phyloP scores from a whole-genome alignment of 2,888 invertebrate genomes.

The Hemaris fuciformis region DNA sequence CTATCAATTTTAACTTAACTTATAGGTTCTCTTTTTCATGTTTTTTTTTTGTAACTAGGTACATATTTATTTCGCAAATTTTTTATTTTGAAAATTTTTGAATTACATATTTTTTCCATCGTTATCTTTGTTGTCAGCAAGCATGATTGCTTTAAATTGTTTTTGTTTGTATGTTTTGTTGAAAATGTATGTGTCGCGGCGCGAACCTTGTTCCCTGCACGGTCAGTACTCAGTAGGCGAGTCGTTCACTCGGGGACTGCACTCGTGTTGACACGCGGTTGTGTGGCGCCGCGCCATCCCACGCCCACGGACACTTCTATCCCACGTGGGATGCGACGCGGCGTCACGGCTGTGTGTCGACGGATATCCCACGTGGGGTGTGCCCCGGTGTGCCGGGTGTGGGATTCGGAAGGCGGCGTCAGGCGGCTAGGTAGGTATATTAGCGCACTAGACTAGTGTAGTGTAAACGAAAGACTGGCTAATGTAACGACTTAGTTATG shows the following conservation, averaged over 20 bases:
- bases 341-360: too few relatives aligned
- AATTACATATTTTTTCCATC: neutral
- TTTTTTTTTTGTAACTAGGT: neutral
- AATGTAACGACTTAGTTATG: conserved; percentile 63
- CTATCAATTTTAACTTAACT: neutral
- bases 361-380: neutral
- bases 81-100: neutral
- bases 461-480: conserved; percentile 80
- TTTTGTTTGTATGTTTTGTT: neutral
- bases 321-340: neutral
- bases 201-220: neutral
- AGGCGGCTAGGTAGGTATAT: conserved; percentile 23
- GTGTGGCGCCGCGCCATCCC: neutral
- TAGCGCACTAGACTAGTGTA: conserved; percentile 58
- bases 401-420: conserved; percentile 15
- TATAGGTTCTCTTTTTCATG: neutral
- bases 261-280: conserved; percentile 1
- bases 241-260: neutral
- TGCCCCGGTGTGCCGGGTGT: neutral
- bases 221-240: too few relatives aligned
- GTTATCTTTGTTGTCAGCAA: neutral
- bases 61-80: neutral
- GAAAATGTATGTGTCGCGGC: neutral
- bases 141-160: neutral
- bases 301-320: too few relatives aligned